Evolutionary conservation across 2,888 invertebrate species (phyloP), one percentile per base, ranked within the genome.

Genomic region (Tillus elongatus): DNA sequence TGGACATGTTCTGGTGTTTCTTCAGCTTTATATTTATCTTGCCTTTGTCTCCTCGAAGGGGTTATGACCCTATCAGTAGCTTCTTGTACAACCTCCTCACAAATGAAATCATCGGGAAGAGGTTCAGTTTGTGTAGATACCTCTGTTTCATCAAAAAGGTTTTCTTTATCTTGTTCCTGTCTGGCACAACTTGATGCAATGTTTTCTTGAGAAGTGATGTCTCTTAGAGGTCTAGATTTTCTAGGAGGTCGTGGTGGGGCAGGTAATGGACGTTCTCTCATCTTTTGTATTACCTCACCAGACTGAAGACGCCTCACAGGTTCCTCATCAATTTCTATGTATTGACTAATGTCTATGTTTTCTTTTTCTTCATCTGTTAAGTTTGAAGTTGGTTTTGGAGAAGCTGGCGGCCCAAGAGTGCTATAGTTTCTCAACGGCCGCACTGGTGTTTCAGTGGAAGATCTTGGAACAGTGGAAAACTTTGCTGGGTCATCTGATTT

Each of bases 101-200:
- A 77, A 45, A 76, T 73, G 39, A 82, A 75, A 50, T 85, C 86
- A 50, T 86, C 85, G 0, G 85, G 84, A 29, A 88, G 60, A 0
- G 87, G 86, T 63, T 89, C 88, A 0, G 88, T 89, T 66, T 89
- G 88, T 1, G 85, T 86, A 1, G 84, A 86, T 3, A 82, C 80
- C 55, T 83, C 82, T 13, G 78, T 77, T 63, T 85, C 85, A 42
- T 73, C 58, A 13, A 70, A 54, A n/a, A 39, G 39, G 12, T 44
- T 30, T 34, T 49, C 42, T 27, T 46, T 40, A 30, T 46, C 40
- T 13, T 41, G 35, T n/a, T 28, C 30, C 34, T 29, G 16, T 31
- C 36, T 39, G 27, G 36, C 34, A 13, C 34, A 35, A 12, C 24
- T 37, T 4, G 29, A 13, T 30, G 32, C 37, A 3, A 54, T 55